Conservation (phyloP, 2,797 vertebrate species). For the Diplodus sargus region DNA sequence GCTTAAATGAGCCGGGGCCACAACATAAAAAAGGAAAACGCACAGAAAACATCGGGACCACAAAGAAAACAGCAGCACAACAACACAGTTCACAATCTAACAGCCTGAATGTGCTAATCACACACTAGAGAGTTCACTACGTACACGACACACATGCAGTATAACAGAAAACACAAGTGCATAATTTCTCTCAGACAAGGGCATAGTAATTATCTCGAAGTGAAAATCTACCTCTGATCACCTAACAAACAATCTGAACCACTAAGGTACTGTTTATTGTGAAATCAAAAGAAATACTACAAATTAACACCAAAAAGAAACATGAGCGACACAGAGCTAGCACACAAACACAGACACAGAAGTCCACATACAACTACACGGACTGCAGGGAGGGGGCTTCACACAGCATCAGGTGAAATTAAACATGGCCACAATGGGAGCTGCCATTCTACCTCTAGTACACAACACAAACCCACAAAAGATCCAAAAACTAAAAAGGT, state of each 20-base stretch:
- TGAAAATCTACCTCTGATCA: not conserved
- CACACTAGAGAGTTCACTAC: constrained; percentile 15
- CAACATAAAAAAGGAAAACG: not conserved
- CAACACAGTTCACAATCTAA: not conserved
- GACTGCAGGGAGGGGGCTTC: constrained; percentile 11
- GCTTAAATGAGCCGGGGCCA: not conserved
- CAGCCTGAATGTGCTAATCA: not conserved
- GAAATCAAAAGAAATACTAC: constrained; percentile 15
- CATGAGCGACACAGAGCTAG: constrained; percentile 24
- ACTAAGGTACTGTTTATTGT: not conserved
- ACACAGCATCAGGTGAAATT: constrained; percentile 51
- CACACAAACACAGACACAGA: constrained; percentile 38
- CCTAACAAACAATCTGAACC: not conserved
- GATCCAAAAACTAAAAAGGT: constrained; percentile 20
- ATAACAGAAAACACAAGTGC: constrained; percentile 18
- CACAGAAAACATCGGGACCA: not conserved
- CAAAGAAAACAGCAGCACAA: constrained; percentile 13
- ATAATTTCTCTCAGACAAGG: constrained; percentile 14
- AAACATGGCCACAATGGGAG: constrained; percentile 37
- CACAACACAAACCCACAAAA: constrained; percentile 42
- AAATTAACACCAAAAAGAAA: not conserved
- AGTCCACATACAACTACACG: constrained; percentile 38
- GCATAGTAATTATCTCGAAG: not conserved
- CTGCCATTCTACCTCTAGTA: constrained; percentile 23
- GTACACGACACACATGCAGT: constrained; percentile 25